Conservation (phyloP, 2,888 invertebrate genomes). For the Folsomia candida region DNA sequence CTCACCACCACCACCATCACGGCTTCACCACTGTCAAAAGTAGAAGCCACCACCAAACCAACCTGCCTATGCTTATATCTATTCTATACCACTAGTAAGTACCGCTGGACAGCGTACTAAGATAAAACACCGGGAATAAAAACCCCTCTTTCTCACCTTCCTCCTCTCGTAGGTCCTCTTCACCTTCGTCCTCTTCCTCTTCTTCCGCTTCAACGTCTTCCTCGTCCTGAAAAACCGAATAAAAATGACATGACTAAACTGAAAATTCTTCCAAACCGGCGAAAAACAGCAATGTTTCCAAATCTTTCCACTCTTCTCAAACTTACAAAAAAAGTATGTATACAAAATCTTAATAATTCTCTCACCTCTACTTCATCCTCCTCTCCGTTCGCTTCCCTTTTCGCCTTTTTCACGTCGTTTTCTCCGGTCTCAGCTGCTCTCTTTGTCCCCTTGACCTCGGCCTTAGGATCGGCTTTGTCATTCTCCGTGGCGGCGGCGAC, state of each 20-base stretch:
- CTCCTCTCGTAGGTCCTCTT: slow-evolving; percentile 56
- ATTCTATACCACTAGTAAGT: no score
- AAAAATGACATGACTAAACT: no score
- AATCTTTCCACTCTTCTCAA: no score
- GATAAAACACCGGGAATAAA: background rate
- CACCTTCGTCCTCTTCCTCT: slow-evolving; percentile 64
- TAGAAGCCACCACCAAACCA: no score
- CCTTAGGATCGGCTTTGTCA: slow-evolving; percentile 76
- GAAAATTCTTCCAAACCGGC: no score
- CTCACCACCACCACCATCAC: no score
- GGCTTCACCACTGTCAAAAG: no score
- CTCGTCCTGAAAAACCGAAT: slow-evolving; percentile 52
- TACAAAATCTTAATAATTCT: background rate
- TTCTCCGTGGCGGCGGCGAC: slow-evolving; percentile 63
- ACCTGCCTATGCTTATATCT: no score
- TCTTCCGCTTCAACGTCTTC: slow-evolving; percentile 62
- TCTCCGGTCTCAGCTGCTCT: slow-evolving; percentile 83
- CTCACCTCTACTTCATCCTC: slow-evolving; percentile 64
- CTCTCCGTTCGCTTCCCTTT: slow-evolving; percentile 74
- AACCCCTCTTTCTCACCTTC: slow-evolving; percentile 41
- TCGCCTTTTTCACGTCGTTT: slow-evolving; percentile 74
- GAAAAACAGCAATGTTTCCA: no score
- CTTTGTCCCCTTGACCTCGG: slow-evolving; percentile 81
- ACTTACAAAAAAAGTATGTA: background rate
- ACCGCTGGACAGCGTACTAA: no score